phyloP scores from a whole-genome alignment of 2,113 vertebrate species.

The Casuarius casuarius region DNA sequence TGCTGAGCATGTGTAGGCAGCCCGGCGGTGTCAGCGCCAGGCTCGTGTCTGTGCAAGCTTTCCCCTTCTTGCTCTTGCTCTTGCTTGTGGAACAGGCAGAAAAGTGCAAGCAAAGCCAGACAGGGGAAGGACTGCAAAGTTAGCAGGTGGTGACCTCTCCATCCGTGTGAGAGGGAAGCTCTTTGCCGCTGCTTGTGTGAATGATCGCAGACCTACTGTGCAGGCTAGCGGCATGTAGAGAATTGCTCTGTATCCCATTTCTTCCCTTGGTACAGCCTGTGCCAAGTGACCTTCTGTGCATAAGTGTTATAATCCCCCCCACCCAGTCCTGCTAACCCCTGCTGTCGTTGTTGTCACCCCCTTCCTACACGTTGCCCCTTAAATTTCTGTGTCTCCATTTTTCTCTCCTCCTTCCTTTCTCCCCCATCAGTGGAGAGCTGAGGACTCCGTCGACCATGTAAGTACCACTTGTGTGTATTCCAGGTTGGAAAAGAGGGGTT shows the following conservation, averaged over 20 bases:
- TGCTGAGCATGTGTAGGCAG: background rate
- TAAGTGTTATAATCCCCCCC: slow-evolving; percentile 63
- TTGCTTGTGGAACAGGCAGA: background rate
- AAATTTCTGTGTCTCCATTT: slow-evolving; percentile 72
- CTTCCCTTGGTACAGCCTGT: slow-evolving; percentile 34
- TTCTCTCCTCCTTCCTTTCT: slow-evolving; percentile 81
- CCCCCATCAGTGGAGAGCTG: slow-evolving; percentile 91
- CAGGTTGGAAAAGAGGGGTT: slow-evolving; percentile 79
- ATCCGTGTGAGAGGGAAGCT: background rate
- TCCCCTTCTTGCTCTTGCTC: background rate
- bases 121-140: background rate
- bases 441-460: slow-evolving; percentile 96
- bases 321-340: slow-evolving; percentile 57
- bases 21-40: background rate
- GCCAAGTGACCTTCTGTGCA: slow-evolving; percentile 36
- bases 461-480: slow-evolving; percentile 90
- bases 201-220: slow-evolving; percentile 22
- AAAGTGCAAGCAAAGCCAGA: background rate
- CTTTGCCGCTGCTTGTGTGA: slow-evolving; percentile 28
- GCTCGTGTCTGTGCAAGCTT: background rate
- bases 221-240: slow-evolving; percentile 50
- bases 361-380: slow-evolving; percentile 67
- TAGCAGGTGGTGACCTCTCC: background rate
- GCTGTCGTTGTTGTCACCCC: slow-evolving; percentile 47
- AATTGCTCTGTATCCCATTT: slow-evolving; percentile 38